Conservation (phyloP, 2,888 invertebrate genomes). For the Ecdyonurus torrentis region DNA sequence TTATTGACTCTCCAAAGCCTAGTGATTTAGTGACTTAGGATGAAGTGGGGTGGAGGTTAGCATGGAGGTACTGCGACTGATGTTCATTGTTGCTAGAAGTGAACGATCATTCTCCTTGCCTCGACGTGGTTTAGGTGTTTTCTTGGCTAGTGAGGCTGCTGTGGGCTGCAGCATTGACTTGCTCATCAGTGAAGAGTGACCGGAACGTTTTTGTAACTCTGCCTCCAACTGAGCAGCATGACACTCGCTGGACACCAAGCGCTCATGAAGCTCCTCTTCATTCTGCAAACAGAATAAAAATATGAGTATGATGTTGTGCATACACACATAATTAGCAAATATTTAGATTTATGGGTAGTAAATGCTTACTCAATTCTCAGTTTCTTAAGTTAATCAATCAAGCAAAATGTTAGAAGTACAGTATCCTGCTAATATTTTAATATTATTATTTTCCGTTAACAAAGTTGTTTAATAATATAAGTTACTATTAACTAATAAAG, state of each 20-base stretch:
- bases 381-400: not conserved
- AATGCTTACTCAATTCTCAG: not conserved
- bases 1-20: too few species aligned
- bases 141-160: not conserved
- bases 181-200: not conserved
- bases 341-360: too few species aligned
- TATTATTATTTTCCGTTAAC: too few species aligned
- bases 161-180: not conserved
- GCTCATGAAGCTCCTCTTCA: not conserved
- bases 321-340: too few species aligned
- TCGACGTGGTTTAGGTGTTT: not conserved
- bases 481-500: too few species aligned
- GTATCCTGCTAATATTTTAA: too few species aligned
- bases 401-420: not conserved
- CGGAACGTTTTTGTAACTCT: not conserved
- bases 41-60: slow-evolving; percentile 2
- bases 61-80: not conserved
- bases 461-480: too few species aligned
- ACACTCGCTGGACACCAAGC: not conserved
- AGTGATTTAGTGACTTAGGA: not conserved
- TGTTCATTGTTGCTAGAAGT: not conserved
- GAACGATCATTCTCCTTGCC: not conserved
- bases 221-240: not conserved
- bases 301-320: too few species aligned
- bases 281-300: too few species aligned